Conservation (phyloP, 2,888 invertebrate species). For the Brenthis hecate region DNA sequence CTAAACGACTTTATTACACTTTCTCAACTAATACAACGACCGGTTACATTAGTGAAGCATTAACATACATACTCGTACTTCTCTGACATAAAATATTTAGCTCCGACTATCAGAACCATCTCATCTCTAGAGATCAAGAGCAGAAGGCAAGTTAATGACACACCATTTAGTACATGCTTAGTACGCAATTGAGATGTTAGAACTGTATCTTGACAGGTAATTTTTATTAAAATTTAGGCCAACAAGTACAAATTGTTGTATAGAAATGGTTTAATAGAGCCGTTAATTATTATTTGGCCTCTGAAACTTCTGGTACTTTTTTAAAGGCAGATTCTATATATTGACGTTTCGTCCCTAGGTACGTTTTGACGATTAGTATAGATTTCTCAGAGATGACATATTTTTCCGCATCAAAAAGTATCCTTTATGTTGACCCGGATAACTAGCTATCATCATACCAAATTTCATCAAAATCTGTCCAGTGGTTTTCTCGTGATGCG, state of each 20-base stretch:
- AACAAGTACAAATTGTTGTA: conserved; percentile 31
- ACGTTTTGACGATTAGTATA: too few relatives aligned
- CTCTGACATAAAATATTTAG: conserved; percentile 39
- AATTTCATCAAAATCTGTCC: too few relatives aligned
- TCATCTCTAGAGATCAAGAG: conserved; percentile 57
- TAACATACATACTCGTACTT: conserved; percentile 41
- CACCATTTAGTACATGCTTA: conserved; percentile 60
- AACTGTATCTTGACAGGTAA: conserved; percentile 52
- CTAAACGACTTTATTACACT: conserved; percentile 32
- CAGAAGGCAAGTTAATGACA: conserved; percentile 58
- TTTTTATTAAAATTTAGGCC: conserved; percentile 56
- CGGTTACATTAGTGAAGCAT: conserved; percentile 37
- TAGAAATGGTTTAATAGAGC: conserved; percentile 1
- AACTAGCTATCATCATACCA: too few relatives aligned
- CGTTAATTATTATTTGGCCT: neutral
- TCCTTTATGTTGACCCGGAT: too few relatives aligned
- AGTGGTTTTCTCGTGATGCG: too few relatives aligned
- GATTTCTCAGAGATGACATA: too few relatives aligned
- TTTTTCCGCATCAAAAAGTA: too few relatives aligned
- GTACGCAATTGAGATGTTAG: conserved; percentile 60
- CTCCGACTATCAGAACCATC: conserved; percentile 35
- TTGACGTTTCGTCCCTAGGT: too few relatives aligned
- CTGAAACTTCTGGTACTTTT: too few relatives aligned
- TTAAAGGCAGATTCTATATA: too few relatives aligned
- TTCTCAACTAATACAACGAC: conserved; percentile 31